Evolutionary conservation across 2,113 vertebrate species (phyloP).

Genomic region (Prionailurus viverrinus): DNA sequence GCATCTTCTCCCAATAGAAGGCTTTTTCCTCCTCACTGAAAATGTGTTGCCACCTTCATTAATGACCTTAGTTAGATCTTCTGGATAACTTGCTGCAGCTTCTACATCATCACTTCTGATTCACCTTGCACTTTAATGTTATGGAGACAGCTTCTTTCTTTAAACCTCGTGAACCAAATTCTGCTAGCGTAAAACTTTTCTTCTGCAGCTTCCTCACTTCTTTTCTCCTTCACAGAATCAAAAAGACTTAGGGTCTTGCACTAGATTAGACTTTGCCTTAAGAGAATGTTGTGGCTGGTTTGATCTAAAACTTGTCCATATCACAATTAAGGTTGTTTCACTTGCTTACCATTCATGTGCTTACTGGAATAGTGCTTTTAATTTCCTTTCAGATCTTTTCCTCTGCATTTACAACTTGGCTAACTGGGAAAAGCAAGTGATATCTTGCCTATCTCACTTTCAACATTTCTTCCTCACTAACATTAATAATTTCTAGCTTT

Average conservation of each 20-base stretch:
- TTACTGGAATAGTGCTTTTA: not conserved
- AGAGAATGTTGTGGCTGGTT: not conserved
- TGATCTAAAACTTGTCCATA: not conserved
- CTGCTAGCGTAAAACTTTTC: not conserved
- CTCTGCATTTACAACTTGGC: not conserved
- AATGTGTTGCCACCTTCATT: not conserved
- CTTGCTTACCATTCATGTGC: not conserved
- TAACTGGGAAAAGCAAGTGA: not conserved
- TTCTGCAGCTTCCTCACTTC: not conserved
- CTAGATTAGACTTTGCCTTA: not conserved
- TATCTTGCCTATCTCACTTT: not conserved
- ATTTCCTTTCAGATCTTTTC: not conserved
- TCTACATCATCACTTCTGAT: not conserved
- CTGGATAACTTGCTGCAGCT: not conserved
- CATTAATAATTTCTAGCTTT: not conserved
- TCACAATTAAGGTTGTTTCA: not conserved
- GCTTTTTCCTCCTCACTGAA: not conserved
- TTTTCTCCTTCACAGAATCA: not conserved
- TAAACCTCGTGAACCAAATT: not conserved
- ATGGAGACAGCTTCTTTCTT: not conserved
- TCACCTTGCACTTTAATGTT: not conserved
- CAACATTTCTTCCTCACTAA: not conserved
- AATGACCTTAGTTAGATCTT: not conserved
- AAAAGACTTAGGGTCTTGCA: not conserved
- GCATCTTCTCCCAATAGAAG: not conserved